Evolutionary conservation across 2,113 vertebrate species (phyloP).

Genomic region (Rhinogobius similis): DNA sequence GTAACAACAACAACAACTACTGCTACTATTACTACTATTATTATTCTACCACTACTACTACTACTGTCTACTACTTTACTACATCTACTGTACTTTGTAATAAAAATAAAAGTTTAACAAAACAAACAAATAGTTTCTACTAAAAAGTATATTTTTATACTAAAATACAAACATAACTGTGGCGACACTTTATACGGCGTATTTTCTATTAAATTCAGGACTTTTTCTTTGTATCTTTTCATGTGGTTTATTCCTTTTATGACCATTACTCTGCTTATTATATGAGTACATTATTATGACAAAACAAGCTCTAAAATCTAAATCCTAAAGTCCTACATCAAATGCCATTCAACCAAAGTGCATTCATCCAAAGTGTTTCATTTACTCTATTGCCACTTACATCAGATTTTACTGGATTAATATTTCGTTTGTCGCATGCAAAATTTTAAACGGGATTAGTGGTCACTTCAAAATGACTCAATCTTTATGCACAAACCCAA

Average conservation of each 20-base stretch:
- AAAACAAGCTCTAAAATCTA: background rate
- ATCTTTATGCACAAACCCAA: background rate
- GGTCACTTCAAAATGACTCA: background rate
- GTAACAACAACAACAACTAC: too few species aligned
- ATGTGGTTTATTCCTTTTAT: background rate
- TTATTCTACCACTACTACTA: too few species aligned
- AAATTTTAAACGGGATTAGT: background rate
- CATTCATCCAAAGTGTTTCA: conserved; percentile 9
- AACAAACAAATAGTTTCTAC: too few species aligned
- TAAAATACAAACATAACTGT: too few species aligned
- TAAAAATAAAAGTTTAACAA: too few species aligned
- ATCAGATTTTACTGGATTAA: background rate
- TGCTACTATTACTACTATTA: too few species aligned
- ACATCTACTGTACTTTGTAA: too few species aligned
- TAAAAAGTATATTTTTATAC: too few species aligned
- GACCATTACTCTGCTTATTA: background rate
- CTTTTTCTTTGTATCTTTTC: background rate
- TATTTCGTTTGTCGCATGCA: background rate
- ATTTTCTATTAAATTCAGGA: background rate
- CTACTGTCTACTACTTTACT: too few species aligned
- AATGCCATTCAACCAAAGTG: too few species aligned
- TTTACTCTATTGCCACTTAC: conserved; percentile 3
- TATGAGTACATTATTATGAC: background rate
- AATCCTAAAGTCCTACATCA: background rate
- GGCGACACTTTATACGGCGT: too few species aligned